Base-by-base conservation (phyloP, 2,888 invertebrate genomes). In the Heteropelma amictum region DNA sequence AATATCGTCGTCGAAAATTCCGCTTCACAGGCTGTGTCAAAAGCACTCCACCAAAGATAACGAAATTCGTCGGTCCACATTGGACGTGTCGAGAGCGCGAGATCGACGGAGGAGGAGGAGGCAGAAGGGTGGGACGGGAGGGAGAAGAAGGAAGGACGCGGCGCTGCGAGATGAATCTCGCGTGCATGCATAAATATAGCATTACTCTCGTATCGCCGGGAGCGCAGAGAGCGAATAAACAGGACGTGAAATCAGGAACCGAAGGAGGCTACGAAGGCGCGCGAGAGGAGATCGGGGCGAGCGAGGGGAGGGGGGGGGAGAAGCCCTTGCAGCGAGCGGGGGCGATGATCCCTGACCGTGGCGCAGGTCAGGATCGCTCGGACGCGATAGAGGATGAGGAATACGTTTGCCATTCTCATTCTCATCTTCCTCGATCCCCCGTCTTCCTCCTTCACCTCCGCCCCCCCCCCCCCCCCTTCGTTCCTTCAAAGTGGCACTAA, bases 311-410 rank as follows among this genome's bases (percentile, higher is more conserved):
- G n/a, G n/a, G n/a, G n/a, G n/a, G n/a, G n/a, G n/a, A n/a, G n/a
- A n/a, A n/a, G n/a, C n/a, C n/a, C n/a, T n/a, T n/a, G n/a, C n/a
- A n/a, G n/a, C n/a, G n/a, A 51, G 63, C 61, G 70, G 71, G 78
- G 77, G 67, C 78, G 70, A 78, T 77, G 78, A 77, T 73, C 78
- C 64, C 75, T 78, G 76, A 76, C 69, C 78, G 72, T 76, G 72
- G 74, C 40, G 69, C 73, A 80, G 77, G 75, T 80, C 79, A 74
- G 76, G 79, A 76, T 72, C n/a, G 38, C 47, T 26, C 38, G 14
- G 35, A 47, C 56, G 42, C 45, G 51, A 71, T 47, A 69, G 38
- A 77, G 74, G 71, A 80, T 77, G 78, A 77, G 72, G 68, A 81
- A 81, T 79, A n/a, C 70, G 73, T 79, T 79, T 77, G 70, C 63